Evolutionary conservation across 2,797 vertebrate species (phyloP).

Genomic region (Carapus acus): DNA sequence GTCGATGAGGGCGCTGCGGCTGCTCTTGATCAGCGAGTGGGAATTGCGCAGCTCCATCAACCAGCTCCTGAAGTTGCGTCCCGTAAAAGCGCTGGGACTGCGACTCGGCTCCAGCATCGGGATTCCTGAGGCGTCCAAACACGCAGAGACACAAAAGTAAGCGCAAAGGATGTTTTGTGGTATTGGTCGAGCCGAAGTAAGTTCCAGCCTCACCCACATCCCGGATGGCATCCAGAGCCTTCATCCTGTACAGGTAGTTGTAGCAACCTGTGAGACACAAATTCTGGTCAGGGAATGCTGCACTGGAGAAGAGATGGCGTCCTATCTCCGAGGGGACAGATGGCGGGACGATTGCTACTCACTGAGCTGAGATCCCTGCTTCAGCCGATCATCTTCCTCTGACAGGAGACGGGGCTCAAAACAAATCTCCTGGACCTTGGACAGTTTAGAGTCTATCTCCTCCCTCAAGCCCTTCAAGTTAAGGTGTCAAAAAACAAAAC

Average conservation of each 20-base stretch:
- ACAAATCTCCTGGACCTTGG: conserved; percentile 88
- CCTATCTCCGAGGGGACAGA: background rate
- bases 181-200: too few relatives aligned
- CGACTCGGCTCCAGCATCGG: conserved; percentile 77
- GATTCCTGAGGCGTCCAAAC: conserved; percentile 73
- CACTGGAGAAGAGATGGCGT: background rate
- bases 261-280: conserved; percentile 76
- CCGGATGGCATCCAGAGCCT: conserved; percentile 89
- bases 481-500: background rate
- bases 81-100: conserved; percentile 79
- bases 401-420: conserved; percentile 87
- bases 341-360: conserved; percentile 37
- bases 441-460: conserved; percentile 83
- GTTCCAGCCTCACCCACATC: conserved; percentile 84
- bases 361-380: conserved; percentile 72
- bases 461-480: conserved; percentile 81
- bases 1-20: conserved; percentile 82
- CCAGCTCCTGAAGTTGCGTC: conserved; percentile 86
- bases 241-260: conserved; percentile 96
- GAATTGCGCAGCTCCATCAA: conserved; percentile 84
- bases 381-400: conserved; percentile 80
- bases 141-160: conserved; percentile 7
- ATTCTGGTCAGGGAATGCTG: background rate
- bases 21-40: conserved; percentile 81
- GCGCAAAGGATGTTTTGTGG: conserved; percentile 2